Evolutionary conservation across 1,140 invertebrate genomes (phyloP).

Genomic region (Drosophila murphyi): DNA sequence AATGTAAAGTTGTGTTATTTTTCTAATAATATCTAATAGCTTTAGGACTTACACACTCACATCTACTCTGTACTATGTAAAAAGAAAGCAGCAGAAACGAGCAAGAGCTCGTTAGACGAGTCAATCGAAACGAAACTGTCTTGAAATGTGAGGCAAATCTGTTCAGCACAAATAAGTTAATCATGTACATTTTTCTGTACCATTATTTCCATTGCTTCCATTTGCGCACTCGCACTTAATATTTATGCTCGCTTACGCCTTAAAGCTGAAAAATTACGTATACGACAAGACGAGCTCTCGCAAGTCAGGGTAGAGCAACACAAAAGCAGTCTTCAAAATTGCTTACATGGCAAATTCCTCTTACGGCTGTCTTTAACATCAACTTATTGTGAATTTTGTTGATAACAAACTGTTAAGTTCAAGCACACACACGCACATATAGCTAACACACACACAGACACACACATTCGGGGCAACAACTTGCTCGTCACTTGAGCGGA

Average conservation of each 20-base stretch:
- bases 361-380: slow-evolving; percentile 77
- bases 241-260: slow-evolving; percentile 16
- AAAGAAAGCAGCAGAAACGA: background rate
- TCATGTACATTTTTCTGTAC: slow-evolving; percentile 8
- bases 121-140: slow-evolving; percentile 19
- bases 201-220: background rate
- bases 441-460: slow-evolving; percentile 12
- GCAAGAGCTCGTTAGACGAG: background rate
- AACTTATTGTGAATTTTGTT: slow-evolving; percentile 79
- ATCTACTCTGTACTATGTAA: background rate
- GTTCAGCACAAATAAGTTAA: slow-evolving; percentile 16
- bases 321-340: slow-evolving; percentile 63
- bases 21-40: too few species aligned
- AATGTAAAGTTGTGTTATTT: too few species aligned
- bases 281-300: slow-evolving; percentile 12
- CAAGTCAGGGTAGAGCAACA: slow-evolving; percentile 13
- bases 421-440: slow-evolving; percentile 23
- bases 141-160: slow-evolving; percentile 10
- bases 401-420: slow-evolving; percentile 65
- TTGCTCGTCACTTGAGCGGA: slow-evolving; percentile 81
- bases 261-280: slow-evolving; percentile 58
- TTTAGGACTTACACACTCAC: too few species aligned
- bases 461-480: slow-evolving; percentile 62
- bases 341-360: slow-evolving; percentile 78
- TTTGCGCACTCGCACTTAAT: slow-evolving; percentile 21